Evolutionary conservation across 1,140 invertebrate species (phyloP), one percentile per base, ranked within the genome.

Genomic region (Eriocheir sinensis): DNA sequence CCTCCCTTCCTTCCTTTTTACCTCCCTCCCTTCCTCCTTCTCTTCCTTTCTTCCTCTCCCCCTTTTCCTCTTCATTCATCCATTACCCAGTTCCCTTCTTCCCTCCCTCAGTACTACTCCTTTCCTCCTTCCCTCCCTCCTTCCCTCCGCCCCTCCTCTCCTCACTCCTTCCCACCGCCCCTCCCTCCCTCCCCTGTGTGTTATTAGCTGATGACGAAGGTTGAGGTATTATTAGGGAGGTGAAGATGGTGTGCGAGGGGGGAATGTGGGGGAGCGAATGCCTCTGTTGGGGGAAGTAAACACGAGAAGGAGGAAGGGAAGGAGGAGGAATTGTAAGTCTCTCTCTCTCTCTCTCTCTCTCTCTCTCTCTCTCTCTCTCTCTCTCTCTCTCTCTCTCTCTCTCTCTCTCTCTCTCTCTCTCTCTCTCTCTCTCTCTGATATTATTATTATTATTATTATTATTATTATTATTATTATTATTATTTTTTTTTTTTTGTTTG

Each of bases 321-420:
- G 44, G 44, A 8, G 44, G 44, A 15, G 44, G 4, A 48, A 72
- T n/a, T 72, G n/a, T 12, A n/a, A 21, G 60, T 60, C 53, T 72
- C 60, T 72, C 60, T 72, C 60, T 72, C 60, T 72, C 60, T 72
- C 27, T n/a, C 17, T 72, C 60, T 72, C 60, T 53, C 60, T 72
- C 60, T 72, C 60, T 72, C 60, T 72, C 60, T 72, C 60, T n/a
- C 17, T 72, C 60, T 72, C 48, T 72, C 60, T 72, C 27, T 72
- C 60, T n/a, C 60, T 72, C 60, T 72, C 60, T 72, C 60, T 72
- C 60, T 72, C 60, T n/a, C 60, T n/a, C 27, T n/a, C 17, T 72
- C 60, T 72, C 27, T 72, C 27, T 72, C 60, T 72, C 60, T 72
- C 60, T 72, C 60, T 72, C 60, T 72, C 60, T 72, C 60, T 72